Evolutionary conservation across 2,888 invertebrate genomes (phyloP), one percentile per base, ranked within the genome.

Genomic region (Mamestra brassicae): DNA sequence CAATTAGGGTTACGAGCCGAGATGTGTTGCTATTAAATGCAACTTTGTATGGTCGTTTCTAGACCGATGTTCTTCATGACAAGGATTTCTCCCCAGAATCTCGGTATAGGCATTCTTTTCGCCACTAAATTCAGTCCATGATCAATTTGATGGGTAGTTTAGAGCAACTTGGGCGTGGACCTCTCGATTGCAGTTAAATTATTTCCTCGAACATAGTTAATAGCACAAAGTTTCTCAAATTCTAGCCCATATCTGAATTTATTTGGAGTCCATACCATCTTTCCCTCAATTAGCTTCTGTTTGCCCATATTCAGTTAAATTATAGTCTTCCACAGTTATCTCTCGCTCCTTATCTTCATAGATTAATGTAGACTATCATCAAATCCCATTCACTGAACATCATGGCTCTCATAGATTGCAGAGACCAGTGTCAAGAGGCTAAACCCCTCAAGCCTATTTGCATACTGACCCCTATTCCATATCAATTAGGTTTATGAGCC

Each of bases 391-490:
- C 11, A 57, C 15, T 45, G 6, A 64, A 26, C 17, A 42, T 68
- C 36, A 64, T n/a, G 60, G 13, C 26, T 45, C 3, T 45, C 42
- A 76, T 58, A 69, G 55, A 34, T 15, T n/a, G 13, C 68, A 57
- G 62, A 47, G 47, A 55, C 36, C 42, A 42, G 42, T 42, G 42
- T 42, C 42, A 42, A 42, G 8, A 42, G 42, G 42, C 42, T 42
- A 5, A 11, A 52, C 38, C 64, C n/a, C 26, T 69, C 13, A 65
- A 62, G 34, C 61, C 57, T 64, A 84, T 83, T 84, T 83, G 81
- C 81, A 84, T 84, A 70, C 63, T 84, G 83, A 74, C 83, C 83
- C 15, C 74, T 66, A 76, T 76, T 84, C 58, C 54, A 69, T 66
- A 82, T 67, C 75, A 80, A 62, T 79, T 80, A 82, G 58, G 52